Evolutionary conservation across 1,140 invertebrate species (phyloP), one percentile per base, ranked within the genome.

Genomic region (Cyclargus thomasi): DNA sequence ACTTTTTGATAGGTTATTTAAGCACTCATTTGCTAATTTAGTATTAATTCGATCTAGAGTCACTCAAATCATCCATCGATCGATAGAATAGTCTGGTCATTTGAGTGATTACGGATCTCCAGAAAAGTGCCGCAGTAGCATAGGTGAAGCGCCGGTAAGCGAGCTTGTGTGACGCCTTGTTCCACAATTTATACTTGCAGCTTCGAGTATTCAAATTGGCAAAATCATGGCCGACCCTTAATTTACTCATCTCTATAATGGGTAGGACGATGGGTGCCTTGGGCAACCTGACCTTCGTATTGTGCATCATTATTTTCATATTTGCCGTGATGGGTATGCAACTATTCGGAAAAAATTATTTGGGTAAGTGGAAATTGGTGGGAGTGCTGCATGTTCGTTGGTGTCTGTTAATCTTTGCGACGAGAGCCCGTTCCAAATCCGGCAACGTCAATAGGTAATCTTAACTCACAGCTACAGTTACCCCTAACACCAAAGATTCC

Each of bases 311-410:
- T 91, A 98, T 99, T 92, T 99, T 99, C 93, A 99, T 99, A 91
- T 99, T 99, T 90, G 97, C 98, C 86, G 97, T 99, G 75, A 98
- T 99, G 97, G 98, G 98, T 74, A 99, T 99, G 96, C 97, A 99
- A 91, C 94, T 99, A 74, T 99, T 99, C 92, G 97, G 97, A 75
- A 96, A 97, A 87, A 96, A 97, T 86, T 99, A 99, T 92, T 93
- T 93, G 86, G 95, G 95, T 96, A 93, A 92, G 92, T 90, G 80
- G 69, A 74, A 74, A 87, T 90, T 88, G 84, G 86, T 90, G 86
- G 88, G 83, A 85, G 83, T 90, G 85, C 82, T 88, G 88, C 88
- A 90, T 90, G 88, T 83, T 83, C 82, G 87, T 90, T 90, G 87
- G 82, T 90, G 88, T 90, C 82, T 82, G 76, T 85, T 86, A 77